These are phyloP conservation scores for Phyto melanocephala DNA, from an alignment of 2,888 invertebrate species.

Conservation along the genomic window DNA sequence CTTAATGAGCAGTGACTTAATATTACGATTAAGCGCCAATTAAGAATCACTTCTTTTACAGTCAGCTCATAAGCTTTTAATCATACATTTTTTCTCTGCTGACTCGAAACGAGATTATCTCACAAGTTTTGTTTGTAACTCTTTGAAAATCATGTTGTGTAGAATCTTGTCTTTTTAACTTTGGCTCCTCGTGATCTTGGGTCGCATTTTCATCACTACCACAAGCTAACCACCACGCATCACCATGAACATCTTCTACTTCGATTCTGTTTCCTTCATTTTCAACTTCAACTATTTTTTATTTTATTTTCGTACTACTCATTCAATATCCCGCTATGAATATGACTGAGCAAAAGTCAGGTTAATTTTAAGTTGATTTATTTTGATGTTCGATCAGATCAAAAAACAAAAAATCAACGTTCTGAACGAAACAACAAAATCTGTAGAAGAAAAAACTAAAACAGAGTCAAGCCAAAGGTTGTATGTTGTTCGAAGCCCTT, in stretches of 20 bases:
- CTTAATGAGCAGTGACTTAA: too few relatives aligned
- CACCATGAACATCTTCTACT: conserved; percentile 52
- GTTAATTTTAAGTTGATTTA: conserved; percentile 71
- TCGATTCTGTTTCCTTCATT: conserved; percentile 24
- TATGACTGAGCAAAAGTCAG: conserved; percentile 72
- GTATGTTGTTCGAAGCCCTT: conserved; percentile 60
- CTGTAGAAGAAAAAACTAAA: not conserved
- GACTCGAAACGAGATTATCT: conserved; percentile 21
- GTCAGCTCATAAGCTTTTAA: not conserved
- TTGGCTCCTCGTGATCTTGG: conserved; percentile 58
- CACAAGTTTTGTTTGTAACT: not conserved
- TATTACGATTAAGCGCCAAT: too few relatives aligned
- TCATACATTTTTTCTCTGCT: not conserved
- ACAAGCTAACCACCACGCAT: conserved; percentile 49
- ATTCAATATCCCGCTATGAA: conserved; percentile 69
- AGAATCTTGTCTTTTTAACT: conserved; percentile 43
- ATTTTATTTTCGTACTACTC: not conserved
- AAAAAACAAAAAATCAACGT: conserved; percentile 52
- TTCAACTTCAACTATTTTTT: not conserved
- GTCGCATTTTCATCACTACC: conserved; percentile 50
- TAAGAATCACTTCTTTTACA: conserved; percentile 4
- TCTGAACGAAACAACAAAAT: conserved; percentile 4
- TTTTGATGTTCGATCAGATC: conserved; percentile 71
- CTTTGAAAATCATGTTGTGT: conserved; percentile 55
- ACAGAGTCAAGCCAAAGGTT: conserved; percentile 57